Conservation (phyloP, 2,888 invertebrate genomes). For the Seira sanloemensis region DNA sequence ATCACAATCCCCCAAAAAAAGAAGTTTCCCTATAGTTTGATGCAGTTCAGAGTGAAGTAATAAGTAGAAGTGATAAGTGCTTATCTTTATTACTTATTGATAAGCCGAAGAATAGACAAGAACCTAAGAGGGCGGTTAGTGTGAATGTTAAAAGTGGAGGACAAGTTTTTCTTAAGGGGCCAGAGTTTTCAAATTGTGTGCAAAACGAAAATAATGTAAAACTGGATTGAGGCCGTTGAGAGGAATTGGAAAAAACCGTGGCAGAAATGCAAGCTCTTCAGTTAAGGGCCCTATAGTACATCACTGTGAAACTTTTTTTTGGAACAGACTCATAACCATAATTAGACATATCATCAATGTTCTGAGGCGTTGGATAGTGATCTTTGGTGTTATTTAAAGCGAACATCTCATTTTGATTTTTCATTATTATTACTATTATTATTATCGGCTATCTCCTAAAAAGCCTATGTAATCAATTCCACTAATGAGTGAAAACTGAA, state of each 20-base stretch:
- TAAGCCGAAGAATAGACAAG: conserved; percentile 9
- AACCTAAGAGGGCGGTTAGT: not conserved
- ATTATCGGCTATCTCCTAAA: too few relatives aligned
- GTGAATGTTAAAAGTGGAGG: too few relatives aligned
- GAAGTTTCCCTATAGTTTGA: not conserved
- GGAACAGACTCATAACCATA: not conserved
- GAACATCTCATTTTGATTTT: too few relatives aligned
- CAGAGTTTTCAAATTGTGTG: too few relatives aligned
- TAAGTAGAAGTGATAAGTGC: conserved; percentile 26
- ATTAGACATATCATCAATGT: not conserved
- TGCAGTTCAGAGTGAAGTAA: not conserved
- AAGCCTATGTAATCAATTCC: too few relatives aligned
- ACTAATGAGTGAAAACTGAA: too few relatives aligned
- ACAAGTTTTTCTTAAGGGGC: too few relatives aligned
- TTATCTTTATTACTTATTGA: conserved; percentile 58
- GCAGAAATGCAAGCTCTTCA: not conserved
- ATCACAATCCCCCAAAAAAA: conserved; percentile 12
- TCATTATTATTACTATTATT: too few relatives aligned
- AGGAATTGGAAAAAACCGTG: not conserved
- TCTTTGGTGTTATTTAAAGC: not conserved
- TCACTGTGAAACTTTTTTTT: not conserved
- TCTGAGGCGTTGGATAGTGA: not conserved
- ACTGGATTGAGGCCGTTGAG: not conserved
- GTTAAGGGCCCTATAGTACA: not conserved
- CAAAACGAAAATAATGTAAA: not conserved